These are phyloP conservation scores for Notoglanidium macrostoma DNA, from an alignment of 2,797 vertebrate genomes.

Conservation along the genomic window DNA sequence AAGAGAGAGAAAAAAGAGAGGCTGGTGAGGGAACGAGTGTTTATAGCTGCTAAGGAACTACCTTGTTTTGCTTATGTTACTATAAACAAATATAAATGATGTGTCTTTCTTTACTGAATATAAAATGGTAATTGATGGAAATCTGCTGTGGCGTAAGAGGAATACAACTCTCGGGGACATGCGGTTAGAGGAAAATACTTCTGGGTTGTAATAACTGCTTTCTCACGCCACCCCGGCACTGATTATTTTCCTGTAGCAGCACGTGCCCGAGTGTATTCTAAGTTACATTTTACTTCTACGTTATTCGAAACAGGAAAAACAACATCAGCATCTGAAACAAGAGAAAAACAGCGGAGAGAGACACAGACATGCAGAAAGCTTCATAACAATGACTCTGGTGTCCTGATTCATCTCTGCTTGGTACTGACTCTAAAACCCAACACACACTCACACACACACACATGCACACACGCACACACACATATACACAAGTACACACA, in stretches of 20 bases:
- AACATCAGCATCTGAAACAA: background rate
- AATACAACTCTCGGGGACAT: background rate
- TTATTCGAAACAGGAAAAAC: background rate
- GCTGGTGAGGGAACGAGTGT: no score
- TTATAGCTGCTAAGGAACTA: background rate
- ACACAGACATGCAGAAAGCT: constrained; percentile 7
- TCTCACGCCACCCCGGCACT: background rate
- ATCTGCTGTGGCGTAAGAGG: background rate
- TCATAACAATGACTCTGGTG: constrained; percentile 50
- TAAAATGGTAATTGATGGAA: no score
- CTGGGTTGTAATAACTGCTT: background rate
- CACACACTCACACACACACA: constrained; percentile 23
- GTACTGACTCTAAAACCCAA: constrained; percentile 46
- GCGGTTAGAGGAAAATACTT: background rate
- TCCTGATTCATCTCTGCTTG: constrained; percentile 42
- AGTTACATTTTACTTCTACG: background rate
- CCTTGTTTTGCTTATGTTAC: no score
- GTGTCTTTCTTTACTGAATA: no score
- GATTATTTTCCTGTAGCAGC: background rate
- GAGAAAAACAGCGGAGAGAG: background rate
- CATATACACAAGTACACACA: background rate
- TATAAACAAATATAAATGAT: no score
- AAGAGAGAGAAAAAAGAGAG: no score
- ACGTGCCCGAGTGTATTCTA: background rate
- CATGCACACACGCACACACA: background rate